phyloP scores from a whole-genome alignment of 2,113 vertebrate genomes.

The Nettapus auritus region DNA sequence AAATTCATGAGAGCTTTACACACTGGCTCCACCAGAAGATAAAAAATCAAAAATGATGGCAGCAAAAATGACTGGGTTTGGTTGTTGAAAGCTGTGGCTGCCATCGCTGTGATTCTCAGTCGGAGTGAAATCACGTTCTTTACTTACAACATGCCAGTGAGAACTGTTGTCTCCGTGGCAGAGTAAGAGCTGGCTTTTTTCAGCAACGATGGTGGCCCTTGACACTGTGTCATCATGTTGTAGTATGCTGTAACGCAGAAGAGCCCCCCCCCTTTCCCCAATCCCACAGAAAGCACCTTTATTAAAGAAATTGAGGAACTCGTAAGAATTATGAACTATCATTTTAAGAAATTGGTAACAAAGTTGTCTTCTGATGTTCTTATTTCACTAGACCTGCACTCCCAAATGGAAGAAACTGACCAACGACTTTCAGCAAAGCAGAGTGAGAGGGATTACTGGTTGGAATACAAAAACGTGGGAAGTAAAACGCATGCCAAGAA shows the following conservation, averaged over 20 bases:
- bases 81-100: neutral
- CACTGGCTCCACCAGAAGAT: neutral
- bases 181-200: neutral
- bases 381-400: slow-evolving; percentile 68
- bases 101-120: neutral
- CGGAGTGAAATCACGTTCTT: neutral
- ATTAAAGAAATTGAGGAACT: neutral
- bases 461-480: slow-evolving; percentile 80
- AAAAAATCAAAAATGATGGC: neutral
- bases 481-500: slow-evolving; percentile 66
- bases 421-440: slow-evolving; percentile 60
- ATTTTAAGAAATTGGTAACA: neutral
- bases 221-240: neutral
- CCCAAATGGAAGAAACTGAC: slow-evolving; percentile 62
- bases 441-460: slow-evolving; percentile 76
- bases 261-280: neutral
- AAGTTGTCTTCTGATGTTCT: neutral
- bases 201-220: neutral
- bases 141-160: neutral
- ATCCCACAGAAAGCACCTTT: neutral
- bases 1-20: neutral
- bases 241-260: neutral
- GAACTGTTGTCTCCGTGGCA: neutral
- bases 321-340: neutral
- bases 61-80: neutral